Evolutionary conservation across 2,888 invertebrate species (phyloP).

Genomic region (Atethmia centrago): DNA sequence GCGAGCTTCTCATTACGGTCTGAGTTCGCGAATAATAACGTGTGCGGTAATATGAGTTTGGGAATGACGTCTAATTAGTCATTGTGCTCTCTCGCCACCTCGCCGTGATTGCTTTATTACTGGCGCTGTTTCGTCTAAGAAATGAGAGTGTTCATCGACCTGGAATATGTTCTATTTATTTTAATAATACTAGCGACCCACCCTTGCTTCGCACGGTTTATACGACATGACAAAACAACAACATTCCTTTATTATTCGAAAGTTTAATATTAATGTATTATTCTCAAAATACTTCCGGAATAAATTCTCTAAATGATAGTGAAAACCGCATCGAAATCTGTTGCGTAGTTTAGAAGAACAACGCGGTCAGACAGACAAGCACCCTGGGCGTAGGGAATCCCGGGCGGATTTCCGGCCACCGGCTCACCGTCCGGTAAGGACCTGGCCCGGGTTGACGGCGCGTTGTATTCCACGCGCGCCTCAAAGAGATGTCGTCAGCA

Average conservation of each 20-base stretch:
- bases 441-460: no score
- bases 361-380: background rate
- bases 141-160: constrained; percentile 31
- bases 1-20: constrained; percentile 60
- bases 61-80: constrained; percentile 59
- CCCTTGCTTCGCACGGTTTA: background rate
- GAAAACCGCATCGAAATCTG: background rate
- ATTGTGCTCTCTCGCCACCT: constrained; percentile 44
- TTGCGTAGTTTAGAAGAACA: background rate
- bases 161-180: constrained; percentile 17
- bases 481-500: no score
- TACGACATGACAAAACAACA: background rate
- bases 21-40: constrained; percentile 51
- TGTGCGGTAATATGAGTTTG: constrained; percentile 54
- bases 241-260: background rate
- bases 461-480: no score
- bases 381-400: no score
- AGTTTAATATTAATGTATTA: background rate
- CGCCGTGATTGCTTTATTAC: constrained; percentile 57
- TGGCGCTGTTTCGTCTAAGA: constrained; percentile 21
- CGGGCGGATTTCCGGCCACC: no score
- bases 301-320: background rate
- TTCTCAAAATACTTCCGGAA: background rate
- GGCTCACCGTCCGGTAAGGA: no score
- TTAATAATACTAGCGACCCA: background rate